These are phyloP conservation scores for Pelmatolapia mariae DNA, from an alignment of 2,113 vertebrate species.

Conservation along the genomic window DNA sequence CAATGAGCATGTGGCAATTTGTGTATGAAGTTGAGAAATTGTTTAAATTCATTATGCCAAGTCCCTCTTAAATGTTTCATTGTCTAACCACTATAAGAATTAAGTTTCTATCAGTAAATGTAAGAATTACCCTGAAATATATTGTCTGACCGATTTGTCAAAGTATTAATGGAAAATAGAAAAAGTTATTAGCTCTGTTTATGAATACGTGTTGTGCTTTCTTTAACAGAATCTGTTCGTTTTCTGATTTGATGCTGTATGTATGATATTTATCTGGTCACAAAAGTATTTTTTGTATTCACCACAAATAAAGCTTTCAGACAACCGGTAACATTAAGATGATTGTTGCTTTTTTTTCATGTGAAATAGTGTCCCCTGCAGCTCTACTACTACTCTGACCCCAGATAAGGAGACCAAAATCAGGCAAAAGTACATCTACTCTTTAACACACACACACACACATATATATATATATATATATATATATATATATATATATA, in stretches of 20 bases:
- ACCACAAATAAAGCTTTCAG: conserved; percentile 75
- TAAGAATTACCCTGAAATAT: conserved; percentile 68
- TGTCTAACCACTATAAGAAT: conserved; percentile 60
- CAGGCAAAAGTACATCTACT: neutral
- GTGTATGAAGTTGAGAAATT: conserved; percentile 45
- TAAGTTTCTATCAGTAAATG: conserved; percentile 68
- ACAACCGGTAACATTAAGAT: conserved; percentile 36
- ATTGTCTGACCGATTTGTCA: conserved; percentile 60
- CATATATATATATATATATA: neutral
- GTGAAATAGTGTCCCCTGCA: neutral
- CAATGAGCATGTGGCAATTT: conserved; percentile 65
- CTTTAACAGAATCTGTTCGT: conserved; percentile 65
- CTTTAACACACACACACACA: too few relatives aligned
- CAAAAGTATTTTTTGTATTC: conserved; percentile 86
- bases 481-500: neutral
- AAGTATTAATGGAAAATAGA: conserved; percentile 53
- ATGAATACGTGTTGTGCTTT: conserved; percentile 71
- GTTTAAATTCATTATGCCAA: conserved; percentile 25
- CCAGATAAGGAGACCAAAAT: neutral
- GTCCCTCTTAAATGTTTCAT: conserved; percentile 44
- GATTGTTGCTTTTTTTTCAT: neutral
- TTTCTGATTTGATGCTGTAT: conserved; percentile 72
- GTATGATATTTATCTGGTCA: conserved; percentile 78
- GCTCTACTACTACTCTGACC: neutral
- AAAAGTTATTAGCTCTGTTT: conserved; percentile 57